A percentile compares a stretch with the other conserved stretches of the same genome.
Evolutionary conservation across 2,113 vertebrate genomes (phyloP).

Genomic region (Mastomys natalensis): DNA sequence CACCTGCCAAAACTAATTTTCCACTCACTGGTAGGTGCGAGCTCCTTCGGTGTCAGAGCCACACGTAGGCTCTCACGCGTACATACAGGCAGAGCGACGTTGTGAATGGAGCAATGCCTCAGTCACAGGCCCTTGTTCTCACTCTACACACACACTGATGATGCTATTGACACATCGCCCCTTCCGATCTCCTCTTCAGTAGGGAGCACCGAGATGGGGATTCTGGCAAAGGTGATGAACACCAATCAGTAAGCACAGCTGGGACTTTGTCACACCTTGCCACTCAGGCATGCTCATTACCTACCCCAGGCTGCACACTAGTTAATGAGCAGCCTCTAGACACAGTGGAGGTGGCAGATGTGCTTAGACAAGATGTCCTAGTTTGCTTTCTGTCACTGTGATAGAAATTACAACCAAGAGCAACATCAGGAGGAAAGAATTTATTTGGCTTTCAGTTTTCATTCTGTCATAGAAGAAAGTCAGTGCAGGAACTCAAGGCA

Average conservation of each 20-base stretch:
- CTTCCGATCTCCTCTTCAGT: neutral
- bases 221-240: neutral
- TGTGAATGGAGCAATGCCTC: neutral
- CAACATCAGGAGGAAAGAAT: neutral
- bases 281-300: neutral
- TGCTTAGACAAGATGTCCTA: neutral
- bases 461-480: neutral
- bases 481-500: neutral
- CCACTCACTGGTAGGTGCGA: conserved; percentile 70
- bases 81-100: neutral
- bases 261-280: neutral
- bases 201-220: neutral
- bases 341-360: neutral
- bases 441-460: neutral
- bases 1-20: conserved; percentile 79
- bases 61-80: neutral
- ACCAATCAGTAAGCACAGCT: neutral
- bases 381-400: neutral
- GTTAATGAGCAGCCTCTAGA: neutral
- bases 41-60: conserved; percentile 55
- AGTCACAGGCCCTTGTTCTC: neutral
- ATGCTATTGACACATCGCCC: neutral
- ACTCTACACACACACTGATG: neutral
- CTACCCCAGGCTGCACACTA: neutral
- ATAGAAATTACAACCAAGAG: neutral